Evolutionary conservation across 2,888 invertebrate genomes (phyloP).

Genomic region (Dryobotodes eremita): DNA sequence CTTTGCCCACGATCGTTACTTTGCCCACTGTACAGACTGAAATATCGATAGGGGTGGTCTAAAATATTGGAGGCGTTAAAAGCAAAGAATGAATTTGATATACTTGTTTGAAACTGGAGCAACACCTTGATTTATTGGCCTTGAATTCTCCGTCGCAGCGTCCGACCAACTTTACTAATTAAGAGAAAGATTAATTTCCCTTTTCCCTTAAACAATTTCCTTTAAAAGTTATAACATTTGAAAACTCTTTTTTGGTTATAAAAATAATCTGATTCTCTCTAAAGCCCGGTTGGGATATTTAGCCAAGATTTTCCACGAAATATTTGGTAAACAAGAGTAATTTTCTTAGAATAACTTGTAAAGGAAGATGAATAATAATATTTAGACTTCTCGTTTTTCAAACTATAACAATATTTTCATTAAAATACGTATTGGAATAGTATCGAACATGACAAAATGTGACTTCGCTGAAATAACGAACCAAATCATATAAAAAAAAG

Average conservation of each 20-base stretch:
- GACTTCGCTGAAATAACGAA: not conserved
- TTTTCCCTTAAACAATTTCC: slow-evolving; percentile 88
- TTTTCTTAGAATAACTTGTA: slow-evolving; percentile 3
- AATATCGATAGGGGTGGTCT: slow-evolving; percentile 78
- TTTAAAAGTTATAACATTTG: slow-evolving; percentile 81
- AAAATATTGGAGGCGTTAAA: slow-evolving; percentile 80
- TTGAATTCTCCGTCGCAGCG: slow-evolving; percentile 83
- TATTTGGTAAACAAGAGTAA: slow-evolving; percentile 37
- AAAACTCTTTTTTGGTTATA: slow-evolving; percentile 74
- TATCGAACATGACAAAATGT: not conserved
- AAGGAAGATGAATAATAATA: slow-evolving; percentile 16
- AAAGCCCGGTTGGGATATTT: slow-evolving; percentile 43
- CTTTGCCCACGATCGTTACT: slow-evolving; percentile 20
- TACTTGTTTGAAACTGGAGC: slow-evolving; percentile 78
- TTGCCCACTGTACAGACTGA: slow-evolving; percentile 64
- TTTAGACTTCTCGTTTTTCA: not conserved
- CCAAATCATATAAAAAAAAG: not conserved
- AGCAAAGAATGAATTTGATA: slow-evolving; percentile 78
- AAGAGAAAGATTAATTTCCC: slow-evolving; percentile 90
- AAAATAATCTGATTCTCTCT: slow-evolving; percentile 73
- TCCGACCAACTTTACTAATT: slow-evolving; percentile 88
- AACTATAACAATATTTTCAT: not conserved
- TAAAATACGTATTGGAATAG: no score
- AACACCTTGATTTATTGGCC: slow-evolving; percentile 89
- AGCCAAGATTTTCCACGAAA: slow-evolving; percentile 43